These are phyloP conservation scores for Tipula confusa DNA, from an alignment of 2,888 invertebrate species.

Conservation along the genomic window DNA sequence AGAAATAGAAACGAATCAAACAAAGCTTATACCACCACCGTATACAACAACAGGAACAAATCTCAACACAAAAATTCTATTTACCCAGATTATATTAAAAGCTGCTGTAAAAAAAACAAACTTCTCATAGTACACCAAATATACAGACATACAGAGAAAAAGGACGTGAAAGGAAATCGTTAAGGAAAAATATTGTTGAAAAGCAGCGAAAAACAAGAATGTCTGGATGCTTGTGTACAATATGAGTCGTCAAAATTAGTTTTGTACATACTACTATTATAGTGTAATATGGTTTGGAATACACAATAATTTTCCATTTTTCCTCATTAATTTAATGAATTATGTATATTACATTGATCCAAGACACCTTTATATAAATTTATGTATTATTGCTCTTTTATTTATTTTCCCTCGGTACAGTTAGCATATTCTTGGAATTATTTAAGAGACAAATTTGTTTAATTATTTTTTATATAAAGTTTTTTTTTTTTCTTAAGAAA, in stretches of 20 bases:
- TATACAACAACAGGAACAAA: background rate
- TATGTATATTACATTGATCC: background rate
- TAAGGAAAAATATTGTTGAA: background rate
- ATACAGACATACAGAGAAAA: background rate
- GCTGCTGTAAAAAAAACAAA: background rate
- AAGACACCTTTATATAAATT: background rate
- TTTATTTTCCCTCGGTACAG: background rate
- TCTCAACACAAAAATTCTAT: slow-evolving; percentile 1
- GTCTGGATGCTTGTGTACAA: background rate
- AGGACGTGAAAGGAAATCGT: background rate
- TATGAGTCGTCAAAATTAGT: background rate
- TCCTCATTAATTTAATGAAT: background rate
- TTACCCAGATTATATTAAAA: background rate
- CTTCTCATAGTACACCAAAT: background rate
- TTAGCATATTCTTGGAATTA: background rate
- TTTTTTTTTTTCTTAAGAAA: background rate
- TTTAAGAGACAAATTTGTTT: background rate
- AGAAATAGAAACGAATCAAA: background rate
- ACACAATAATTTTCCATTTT: background rate
- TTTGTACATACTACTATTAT: too few relatives aligned
- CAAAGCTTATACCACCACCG: background rate
- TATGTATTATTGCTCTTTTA: background rate
- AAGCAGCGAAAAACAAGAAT: background rate
- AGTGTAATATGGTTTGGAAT: background rate
- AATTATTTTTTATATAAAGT: too few relatives aligned